Evolutionary conservation across 2,797 vertebrate species (phyloP).

Genomic region (Aldrovandia affinis): DNA sequence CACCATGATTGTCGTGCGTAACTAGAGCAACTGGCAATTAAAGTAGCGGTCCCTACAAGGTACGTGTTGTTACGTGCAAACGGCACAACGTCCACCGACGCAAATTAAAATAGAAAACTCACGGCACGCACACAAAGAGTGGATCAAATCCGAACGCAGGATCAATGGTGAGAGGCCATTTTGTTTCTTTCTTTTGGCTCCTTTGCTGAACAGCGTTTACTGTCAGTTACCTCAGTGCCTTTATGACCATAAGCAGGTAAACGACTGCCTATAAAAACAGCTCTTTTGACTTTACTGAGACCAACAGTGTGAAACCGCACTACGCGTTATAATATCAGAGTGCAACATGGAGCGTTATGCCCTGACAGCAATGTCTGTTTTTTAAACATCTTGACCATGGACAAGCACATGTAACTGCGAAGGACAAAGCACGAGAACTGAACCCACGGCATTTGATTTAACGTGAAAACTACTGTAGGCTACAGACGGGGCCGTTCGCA

Average conservation of each 20-base stretch:
- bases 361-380: no score
- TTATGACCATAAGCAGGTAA: not conserved
- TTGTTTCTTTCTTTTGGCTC: not conserved
- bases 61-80: not conserved
- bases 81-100: not conserved
- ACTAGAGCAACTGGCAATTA: not conserved
- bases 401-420: not conserved
- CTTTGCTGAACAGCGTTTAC: not conserved
- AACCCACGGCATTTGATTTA: not conserved
- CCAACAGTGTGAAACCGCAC: not conserved
- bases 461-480: not conserved
- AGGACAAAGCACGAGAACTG: not conserved
- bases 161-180: not conserved
- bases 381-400: not conserved
- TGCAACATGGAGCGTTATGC: not conserved
- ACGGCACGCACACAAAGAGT: not conserved
- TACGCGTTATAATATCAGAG: no score
- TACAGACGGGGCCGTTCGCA: not conserved
- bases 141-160: not conserved
- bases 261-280: not conserved
- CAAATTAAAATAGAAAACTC: not conserved
- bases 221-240: not conserved
- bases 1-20: constrained; percentile 58
- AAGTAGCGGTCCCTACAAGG: not conserved
- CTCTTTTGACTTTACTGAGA: not conserved